A percentile compares a stretch with the other conserved stretches of the same genome.
Evolutionary conservation across 2,113 vertebrate genomes (phyloP).

Genomic region (Podarcis raffonei): DNA sequence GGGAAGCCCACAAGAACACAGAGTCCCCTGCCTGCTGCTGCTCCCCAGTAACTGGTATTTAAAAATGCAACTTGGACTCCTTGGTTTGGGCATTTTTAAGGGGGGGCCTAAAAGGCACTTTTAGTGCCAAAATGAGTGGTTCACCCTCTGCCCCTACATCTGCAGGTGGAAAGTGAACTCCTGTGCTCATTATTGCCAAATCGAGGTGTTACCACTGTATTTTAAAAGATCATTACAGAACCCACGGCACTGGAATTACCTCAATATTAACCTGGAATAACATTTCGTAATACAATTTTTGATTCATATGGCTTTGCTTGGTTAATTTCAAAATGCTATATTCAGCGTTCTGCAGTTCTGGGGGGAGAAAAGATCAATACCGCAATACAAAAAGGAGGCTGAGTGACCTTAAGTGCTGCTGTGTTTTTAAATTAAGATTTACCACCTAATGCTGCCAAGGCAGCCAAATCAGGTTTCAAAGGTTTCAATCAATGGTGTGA

Average conservation of each 20-base stretch:
- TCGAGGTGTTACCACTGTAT: constrained; percentile 7
- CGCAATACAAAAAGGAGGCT: neutral
- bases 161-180: neutral
- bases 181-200: constrained; percentile 12
- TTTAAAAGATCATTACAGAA: constrained; percentile 53
- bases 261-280: constrained; percentile 60
- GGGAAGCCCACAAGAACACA: no score
- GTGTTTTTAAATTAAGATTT: constrained; percentile 16
- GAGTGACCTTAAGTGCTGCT: constrained; percentile 4
- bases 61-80: neutral
- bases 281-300: constrained; percentile 39
- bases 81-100: neutral
- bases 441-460: neutral
- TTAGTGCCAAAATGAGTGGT: neutral
- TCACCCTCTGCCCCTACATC: constrained; percentile 4
- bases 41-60: neutral
- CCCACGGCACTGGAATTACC: constrained; percentile 43
- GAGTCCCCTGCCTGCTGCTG: no score
- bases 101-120: no score
- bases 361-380: neutral
- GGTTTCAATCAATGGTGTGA: neutral
- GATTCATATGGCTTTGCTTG: constrained; percentile 42
- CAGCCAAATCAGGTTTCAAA: neutral
- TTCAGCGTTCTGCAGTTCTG: neutral
- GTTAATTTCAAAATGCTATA: constrained; percentile 7